Percentiles rank a stretch among this genome's conserved stretches.
Evolutionary conservation across 2,797 vertebrate species (phyloP).

Genomic region (Podarcis lilfordi): DNA sequence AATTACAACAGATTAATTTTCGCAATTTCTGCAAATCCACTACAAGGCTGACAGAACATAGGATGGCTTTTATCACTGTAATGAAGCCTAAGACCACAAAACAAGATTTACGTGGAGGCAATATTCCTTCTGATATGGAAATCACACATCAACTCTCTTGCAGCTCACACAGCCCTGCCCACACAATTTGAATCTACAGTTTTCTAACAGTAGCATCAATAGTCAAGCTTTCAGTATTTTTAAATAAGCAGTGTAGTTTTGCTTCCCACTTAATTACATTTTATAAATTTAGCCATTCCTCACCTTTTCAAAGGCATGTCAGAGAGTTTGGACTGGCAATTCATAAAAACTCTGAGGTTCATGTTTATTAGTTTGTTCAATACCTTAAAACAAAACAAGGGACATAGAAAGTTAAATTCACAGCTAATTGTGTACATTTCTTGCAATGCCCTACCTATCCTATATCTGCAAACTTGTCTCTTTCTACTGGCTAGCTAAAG

Average conservation of each 20-base stretch:
- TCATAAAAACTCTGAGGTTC: conserved; percentile 97
- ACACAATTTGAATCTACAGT: neutral
- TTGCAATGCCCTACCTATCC: neutral
- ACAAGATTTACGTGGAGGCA: neutral
- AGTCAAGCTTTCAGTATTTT: neutral
- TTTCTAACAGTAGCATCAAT: neutral
- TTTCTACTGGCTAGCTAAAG: neutral
- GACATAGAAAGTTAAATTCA: conserved; percentile 47
- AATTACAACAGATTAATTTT: neutral
- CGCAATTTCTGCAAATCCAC: neutral
- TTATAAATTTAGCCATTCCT: conserved; percentile 45
- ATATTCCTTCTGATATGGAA: neutral
- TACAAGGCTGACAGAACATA: neutral
- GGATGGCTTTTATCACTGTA: neutral
- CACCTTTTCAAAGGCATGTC: conserved; percentile 99
- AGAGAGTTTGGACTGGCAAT: conserved; percentile 97
- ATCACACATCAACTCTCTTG: neutral
- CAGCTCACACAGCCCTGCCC: neutral
- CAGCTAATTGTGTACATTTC: neutral
- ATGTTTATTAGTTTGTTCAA: conserved; percentile 93
- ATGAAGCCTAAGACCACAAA: neutral
- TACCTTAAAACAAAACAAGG: conserved; percentile 81
- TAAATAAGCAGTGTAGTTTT: neutral
- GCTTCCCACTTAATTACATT: neutral
- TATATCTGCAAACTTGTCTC: neutral